Percentiles rank a stretch among this genome's conserved stretches.
Conservation (phyloP, 2,888 invertebrate genomes). For the Drosophila stalkeri region DNA sequence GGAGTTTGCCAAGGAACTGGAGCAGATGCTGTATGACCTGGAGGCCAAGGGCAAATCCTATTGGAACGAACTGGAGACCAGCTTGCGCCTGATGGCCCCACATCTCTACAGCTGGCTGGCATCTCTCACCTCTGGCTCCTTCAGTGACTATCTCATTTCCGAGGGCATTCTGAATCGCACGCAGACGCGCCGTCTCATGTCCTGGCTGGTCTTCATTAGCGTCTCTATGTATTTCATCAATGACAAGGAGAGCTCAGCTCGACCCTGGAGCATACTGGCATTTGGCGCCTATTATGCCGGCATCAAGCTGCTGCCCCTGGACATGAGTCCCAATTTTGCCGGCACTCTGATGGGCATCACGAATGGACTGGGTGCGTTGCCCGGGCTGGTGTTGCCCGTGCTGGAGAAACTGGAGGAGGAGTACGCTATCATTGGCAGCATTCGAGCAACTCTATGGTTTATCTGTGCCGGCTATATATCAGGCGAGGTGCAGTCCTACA, state of each 20-base stretch:
- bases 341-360: slow-evolving; percentile 89
- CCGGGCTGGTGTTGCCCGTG: slow-evolving; percentile 89
- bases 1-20: slow-evolving; percentile 47
- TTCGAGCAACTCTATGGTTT: slow-evolving; percentile 61
- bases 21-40: slow-evolving; percentile 42
- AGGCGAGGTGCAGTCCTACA: slow-evolving; percentile 66
- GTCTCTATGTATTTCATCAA: slow-evolving; percentile 66
- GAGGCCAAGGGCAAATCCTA: slow-evolving; percentile 14
- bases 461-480: slow-evolving; percentile 60
- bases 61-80: slow-evolving; percentile 83
- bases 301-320: slow-evolving; percentile 89
- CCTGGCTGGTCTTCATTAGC: slow-evolving; percentile 88
- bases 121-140: slow-evolving; percentile 87
- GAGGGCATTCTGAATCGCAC: slow-evolving; percentile 78
- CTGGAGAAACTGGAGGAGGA: slow-evolving; percentile 56
- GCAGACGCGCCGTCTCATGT: slow-evolving; percentile 84
- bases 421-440: slow-evolving; percentile 86
- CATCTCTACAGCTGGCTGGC: slow-evolving; percentile 87
- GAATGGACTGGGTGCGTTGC: slow-evolving; percentile 89
- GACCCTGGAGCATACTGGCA: slow-evolving; percentile 78
- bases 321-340: slow-evolving; percentile 88
- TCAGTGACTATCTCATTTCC: slow-evolving; percentile 88
- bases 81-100: slow-evolving; percentile 86
- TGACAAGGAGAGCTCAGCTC: slow-evolving; percentile 1
- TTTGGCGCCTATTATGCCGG: slow-evolving; percentile 90